Percentiles rank a stretch among this genome's conserved stretches.
Conservation (phyloP, 2,888 invertebrate genomes). For the Sceliomorpha sp. region DNA sequence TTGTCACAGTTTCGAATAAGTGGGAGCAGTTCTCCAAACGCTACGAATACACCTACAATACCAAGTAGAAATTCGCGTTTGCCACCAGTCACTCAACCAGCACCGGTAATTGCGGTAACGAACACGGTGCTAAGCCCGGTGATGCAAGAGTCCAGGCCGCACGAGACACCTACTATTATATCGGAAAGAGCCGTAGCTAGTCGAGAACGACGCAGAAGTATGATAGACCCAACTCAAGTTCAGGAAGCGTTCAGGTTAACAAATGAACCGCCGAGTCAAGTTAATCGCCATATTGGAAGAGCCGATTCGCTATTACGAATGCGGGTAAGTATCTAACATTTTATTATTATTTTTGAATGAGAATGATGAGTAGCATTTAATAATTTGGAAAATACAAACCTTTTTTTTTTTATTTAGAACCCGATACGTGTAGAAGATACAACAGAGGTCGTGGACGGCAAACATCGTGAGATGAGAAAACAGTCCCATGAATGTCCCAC, state of each 20-base stretch:
- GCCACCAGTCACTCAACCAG: slow-evolving; percentile 67
- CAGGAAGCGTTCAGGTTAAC: slow-evolving; percentile 69
- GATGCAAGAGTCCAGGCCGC: slow-evolving; percentile 77
- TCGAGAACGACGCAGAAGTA: slow-evolving; percentile 77
- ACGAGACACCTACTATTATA: slow-evolving; percentile 69
- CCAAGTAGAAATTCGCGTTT: slow-evolving; percentile 59
- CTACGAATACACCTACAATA: not conserved
- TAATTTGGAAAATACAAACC: no score
- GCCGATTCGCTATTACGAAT: not conserved
- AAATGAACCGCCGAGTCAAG: slow-evolving; percentile 70
- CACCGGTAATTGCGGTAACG: slow-evolving; percentile 76
- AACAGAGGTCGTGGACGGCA: not conserved
- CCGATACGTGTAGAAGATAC: no score
- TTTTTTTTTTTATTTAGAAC: no score
- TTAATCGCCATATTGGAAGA: slow-evolving; percentile 44
- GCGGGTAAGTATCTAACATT: not conserved
- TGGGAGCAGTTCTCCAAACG: slow-evolving; percentile 31
- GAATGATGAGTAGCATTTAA: no score
- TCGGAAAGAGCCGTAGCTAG: slow-evolving; percentile 76
- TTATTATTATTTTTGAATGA: no score
- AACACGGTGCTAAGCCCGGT: slow-evolving; percentile 78
- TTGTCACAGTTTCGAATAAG: slow-evolving; percentile 77
- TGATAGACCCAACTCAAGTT: slow-evolving; percentile 80
- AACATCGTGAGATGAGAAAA: slow-evolving; percentile 4
- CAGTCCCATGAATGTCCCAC: slow-evolving; percentile 12